These are phyloP conservation scores for Tricholaema leucomelas DNA, from an alignment of 2,113 vertebrate genomes.

Conservation along the genomic window DNA sequence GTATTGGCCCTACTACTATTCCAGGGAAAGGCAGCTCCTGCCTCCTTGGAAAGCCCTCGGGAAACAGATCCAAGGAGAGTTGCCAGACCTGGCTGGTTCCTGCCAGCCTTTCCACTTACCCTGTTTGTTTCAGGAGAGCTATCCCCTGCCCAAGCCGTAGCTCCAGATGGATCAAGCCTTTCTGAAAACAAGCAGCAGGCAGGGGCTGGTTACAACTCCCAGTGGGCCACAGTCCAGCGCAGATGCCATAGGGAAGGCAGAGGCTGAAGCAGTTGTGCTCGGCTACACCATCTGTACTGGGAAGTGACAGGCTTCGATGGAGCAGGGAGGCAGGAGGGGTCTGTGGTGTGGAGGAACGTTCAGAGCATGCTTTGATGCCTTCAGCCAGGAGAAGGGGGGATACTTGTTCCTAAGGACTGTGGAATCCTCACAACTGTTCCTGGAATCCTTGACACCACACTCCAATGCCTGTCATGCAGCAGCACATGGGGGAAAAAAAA, in stretches of 20 bases:
- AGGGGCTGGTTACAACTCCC: fast-evolving
- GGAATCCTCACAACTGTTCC: neutral
- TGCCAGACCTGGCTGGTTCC: neutral
- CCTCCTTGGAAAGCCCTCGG: neutral
- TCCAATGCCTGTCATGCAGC: neutral
- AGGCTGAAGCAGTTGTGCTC: neutral
- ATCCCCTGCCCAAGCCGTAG: neutral
- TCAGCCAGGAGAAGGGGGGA: neutral
- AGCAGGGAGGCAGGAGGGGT: neutral
- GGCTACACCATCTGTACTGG: fast-evolving
- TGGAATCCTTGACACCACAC: fast-evolving
- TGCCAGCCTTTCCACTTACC: neutral
- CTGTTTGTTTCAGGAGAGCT: too few species aligned
- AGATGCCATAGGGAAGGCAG: neutral
- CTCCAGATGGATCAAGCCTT: neutral
- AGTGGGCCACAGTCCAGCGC: neutral
- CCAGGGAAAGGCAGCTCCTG: neutral
- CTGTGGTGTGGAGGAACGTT: neutral
- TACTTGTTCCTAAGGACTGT: neutral
- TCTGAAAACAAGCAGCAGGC: neutral
- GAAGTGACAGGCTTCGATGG: neutral
- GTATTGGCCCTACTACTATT: neutral
- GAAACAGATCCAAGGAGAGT: neutral
- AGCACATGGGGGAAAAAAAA: fast-evolving
- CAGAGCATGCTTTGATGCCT: neutral